These are phyloP conservation scores for Amitus sp. DNA, from an alignment of 2,888 invertebrate genomes.

Conservation along the genomic window DNA sequence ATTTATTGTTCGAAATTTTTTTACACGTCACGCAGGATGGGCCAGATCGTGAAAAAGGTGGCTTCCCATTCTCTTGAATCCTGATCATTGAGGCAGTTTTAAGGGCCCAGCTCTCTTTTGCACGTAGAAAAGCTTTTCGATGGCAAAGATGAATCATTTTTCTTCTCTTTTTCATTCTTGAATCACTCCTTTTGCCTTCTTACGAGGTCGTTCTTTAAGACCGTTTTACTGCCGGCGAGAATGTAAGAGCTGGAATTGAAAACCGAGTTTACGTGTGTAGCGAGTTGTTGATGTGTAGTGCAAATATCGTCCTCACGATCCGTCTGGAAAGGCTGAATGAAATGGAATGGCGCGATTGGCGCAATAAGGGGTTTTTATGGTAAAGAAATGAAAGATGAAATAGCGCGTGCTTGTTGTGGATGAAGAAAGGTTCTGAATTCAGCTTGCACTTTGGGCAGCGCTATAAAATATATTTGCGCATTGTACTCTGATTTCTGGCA, in stretches of 20 bases:
- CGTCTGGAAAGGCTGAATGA: not conserved
- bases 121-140: constrained; percentile 33
- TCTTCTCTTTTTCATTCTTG: constrained; percentile 29
- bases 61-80: no score
- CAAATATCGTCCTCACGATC: no score
- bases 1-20: no score
- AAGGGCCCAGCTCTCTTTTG: constrained; percentile 14
- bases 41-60: no score
- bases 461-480: constrained; percentile 25
- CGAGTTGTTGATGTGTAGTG: no score
- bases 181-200: constrained; percentile 20
- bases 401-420: constrained; percentile 9
- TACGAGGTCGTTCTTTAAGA: constrained; percentile 15
- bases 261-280: constrained; percentile 15
- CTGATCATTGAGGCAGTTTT: constrained; percentile 2
- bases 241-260: constrained; percentile 37
- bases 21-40: no score
- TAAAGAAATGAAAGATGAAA: not conserved
- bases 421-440: constrained; percentile 9
- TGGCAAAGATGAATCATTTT: constrained; percentile 34
- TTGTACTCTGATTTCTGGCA: constrained; percentile 32
- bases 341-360: not conserved
- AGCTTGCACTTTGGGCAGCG: constrained; percentile 9
- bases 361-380: not conserved
- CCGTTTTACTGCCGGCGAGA: constrained; percentile 26